Conservation (phyloP, 1,140 invertebrate species). For the Nilaparvata lugens region DNA sequence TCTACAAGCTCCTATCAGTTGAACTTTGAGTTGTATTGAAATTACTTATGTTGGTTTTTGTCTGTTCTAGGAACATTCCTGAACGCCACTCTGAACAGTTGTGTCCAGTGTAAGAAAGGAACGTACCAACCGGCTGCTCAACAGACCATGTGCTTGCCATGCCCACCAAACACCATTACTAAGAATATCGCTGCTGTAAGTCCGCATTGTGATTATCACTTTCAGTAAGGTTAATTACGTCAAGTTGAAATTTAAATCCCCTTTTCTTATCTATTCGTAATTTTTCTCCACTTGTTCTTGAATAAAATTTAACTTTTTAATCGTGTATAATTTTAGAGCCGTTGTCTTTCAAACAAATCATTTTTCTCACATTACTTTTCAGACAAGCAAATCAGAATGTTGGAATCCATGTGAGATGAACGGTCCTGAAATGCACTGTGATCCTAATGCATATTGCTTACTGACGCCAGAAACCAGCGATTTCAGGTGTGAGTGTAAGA, state of each 20-base stretch:
- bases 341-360: neutral
- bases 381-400: constrained; percentile 75
- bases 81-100: constrained; percentile 74
- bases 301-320: constrained; percentile 8
- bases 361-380: constrained; percentile 30
- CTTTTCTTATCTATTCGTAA: constrained; percentile 12
- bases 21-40: no score
- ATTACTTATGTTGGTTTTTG: no score
- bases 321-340: constrained; percentile 5
- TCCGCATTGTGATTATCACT: constrained; percentile 21
- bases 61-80: constrained; percentile 61
- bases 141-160: constrained; percentile 78
- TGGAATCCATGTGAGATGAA: constrained; percentile 85
- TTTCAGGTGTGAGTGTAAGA: constrained; percentile 88
- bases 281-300: neutral
- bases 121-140: constrained; percentile 88
- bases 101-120: constrained; percentile 81
- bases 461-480: constrained; percentile 74
- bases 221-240: no score
- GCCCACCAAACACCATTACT: constrained; percentile 88
- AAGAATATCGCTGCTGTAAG: constrained; percentile 67
- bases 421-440: constrained; percentile 75
- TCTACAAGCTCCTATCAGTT: no score
- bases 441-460: constrained; percentile 80
- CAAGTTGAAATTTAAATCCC: no score